These are phyloP conservation scores for Eristalis tenax DNA, from an alignment of 2,888 invertebrate genomes.

Conservation along the genomic window DNA sequence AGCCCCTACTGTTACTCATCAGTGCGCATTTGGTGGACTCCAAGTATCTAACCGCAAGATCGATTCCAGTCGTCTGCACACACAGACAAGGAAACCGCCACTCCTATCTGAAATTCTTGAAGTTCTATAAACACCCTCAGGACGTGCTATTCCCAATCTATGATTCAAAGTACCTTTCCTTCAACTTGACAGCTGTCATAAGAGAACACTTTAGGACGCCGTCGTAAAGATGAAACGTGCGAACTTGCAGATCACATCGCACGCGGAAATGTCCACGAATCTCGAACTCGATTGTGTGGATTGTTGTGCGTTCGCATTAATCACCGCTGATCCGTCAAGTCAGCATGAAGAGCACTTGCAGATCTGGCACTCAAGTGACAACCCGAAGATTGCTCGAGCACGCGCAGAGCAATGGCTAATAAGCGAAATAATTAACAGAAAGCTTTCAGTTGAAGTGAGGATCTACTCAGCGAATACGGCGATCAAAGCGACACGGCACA, in stretches of 20 bases:
- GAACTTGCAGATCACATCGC: neutral
- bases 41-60: too few species aligned
- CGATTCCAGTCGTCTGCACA: too few species aligned
- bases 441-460: neutral
- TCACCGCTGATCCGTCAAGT: neutral
- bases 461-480: neutral
- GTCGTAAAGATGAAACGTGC: neutral
- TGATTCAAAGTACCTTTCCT: neutral
- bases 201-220: neutral
- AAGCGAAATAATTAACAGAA: neutral
- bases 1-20: too few species aligned
- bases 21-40: too few species aligned
- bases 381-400: neutral
- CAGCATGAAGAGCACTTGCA: neutral
- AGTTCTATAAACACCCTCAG: neutral
- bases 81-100: too few species aligned
- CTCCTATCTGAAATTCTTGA: neutral
- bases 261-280: neutral
- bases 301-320: too few species aligned
- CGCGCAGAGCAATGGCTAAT: neutral
- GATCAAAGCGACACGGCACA: neutral
- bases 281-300: neutral
- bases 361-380: neutral
- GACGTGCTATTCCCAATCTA: neutral
- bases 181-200: neutral